Base-by-base conservation (phyloP, 2,113 vertebrate genomes). In the Symphodus melops region DNA sequence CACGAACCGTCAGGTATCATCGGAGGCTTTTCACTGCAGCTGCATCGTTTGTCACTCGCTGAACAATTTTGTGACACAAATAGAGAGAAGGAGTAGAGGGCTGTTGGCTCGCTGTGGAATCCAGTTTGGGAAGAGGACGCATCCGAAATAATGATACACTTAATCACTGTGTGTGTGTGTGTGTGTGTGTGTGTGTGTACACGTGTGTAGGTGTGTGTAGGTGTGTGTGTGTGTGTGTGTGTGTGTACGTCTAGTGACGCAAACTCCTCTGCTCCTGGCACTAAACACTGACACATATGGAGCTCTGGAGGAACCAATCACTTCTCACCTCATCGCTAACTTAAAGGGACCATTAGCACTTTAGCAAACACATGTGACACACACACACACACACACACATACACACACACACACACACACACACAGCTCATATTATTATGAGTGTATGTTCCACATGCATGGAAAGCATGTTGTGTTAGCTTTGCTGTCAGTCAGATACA, bases 111-210 rank as follows among this genome's bases (percentile, higher is more conserved):
- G 61, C 59, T 23, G 25, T 51, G 33, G 68, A 60, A 68, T 70
- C 52, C 48, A 64, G 57, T 71, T 71, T 68, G 52, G 39, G 52
- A 23, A 39, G 20, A 79, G 52, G 60, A n/a, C 19, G 44, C 56
- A 55, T 58, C 16, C 17, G 23, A 80, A 74, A 75, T 65, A 73
- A 71, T 59, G 42, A 59, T 21, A 55, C 49, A 69, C 68, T 68
- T 42, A 83, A 78, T 79, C 49, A 49, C 33, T 49, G 17, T 37
- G 39, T 41, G 39, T 41, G 28, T 8, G 6, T 41, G 39, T 41
- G 76, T 70, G 80, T 79, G 76, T 63, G 75, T 64, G 70, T 67
- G 39, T 41, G 76, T 70, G 80, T 79, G 76, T 63, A n/a, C n/a
- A n/a, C n/a, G n/a, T n/a, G n/a, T n/a, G n/a, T n/a, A 8, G 4